Conservation (phyloP, 2,113 vertebrate genomes). For the Crotalus tigris region DNA sequence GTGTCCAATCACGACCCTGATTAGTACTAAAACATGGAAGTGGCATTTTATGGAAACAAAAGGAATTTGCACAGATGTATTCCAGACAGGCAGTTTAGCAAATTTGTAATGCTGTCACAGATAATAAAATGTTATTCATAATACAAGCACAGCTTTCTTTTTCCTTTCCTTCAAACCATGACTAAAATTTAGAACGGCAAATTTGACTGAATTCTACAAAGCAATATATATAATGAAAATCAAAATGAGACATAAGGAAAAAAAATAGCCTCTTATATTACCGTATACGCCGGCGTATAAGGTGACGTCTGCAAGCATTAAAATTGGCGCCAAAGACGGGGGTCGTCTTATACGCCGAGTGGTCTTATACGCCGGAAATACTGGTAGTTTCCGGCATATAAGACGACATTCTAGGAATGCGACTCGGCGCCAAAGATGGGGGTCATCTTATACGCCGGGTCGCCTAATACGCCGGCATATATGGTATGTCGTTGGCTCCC, state of each 20-base stretch:
- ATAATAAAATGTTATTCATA: background rate
- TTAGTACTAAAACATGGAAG: constrained; percentile 22
- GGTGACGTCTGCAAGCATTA: too few relatives aligned
- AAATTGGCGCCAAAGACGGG: too few relatives aligned
- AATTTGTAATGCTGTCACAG: background rate
- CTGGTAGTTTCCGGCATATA: too few relatives aligned
- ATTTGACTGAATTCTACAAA: constrained; percentile 38
- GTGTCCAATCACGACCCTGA: constrained; percentile 2
- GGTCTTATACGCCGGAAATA: too few relatives aligned
- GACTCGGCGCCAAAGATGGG: too few relatives aligned
- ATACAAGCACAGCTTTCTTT: background rate
- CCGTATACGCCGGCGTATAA: too few relatives aligned
- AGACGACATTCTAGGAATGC: too few relatives aligned
- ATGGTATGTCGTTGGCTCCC: constrained; percentile 24
- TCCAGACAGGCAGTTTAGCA: background rate
- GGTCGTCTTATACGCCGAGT: too few relatives aligned
- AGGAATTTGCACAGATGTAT: constrained; percentile 34
- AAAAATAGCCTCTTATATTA: background rate
- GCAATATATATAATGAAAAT: background rate
- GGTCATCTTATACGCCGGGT: too few relatives aligned
- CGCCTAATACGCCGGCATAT: too few relatives aligned
- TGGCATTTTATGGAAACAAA: background rate
- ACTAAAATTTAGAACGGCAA: constrained; percentile 52
- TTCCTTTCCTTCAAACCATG: background rate
- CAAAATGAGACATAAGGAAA: constrained; percentile 20